Conservation (phyloP, 35 echinoderm and acorn worm genomes). For the Apostichopus californicus region DNA sequence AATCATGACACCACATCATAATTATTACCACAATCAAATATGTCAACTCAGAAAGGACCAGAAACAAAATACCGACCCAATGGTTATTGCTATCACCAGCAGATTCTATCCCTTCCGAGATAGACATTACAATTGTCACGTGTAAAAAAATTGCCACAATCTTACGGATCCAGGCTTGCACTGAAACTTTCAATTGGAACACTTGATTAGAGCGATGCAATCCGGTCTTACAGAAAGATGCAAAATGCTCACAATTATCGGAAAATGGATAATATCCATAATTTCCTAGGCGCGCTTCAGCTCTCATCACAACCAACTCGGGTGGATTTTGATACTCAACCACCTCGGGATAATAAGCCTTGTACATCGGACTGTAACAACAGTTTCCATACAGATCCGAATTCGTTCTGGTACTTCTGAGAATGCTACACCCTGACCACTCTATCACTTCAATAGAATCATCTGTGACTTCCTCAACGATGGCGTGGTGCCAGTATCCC, state of each 20-base stretch:
- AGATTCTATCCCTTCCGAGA: neutral
- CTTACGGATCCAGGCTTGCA: neutral
- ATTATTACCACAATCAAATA: neutral
- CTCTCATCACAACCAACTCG: too few species aligned
- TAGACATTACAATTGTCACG: neutral
- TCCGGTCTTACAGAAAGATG: slow-evolving; percentile 52
- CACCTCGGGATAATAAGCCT: too few species aligned
- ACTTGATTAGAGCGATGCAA: neutral
- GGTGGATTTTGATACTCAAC: too few species aligned
- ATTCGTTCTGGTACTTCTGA: too few species aligned
- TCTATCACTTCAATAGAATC: slow-evolving; percentile 16
- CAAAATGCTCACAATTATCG: slow-evolving; percentile 65
- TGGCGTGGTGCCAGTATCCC: slow-evolving; percentile 64
- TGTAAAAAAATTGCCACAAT: neutral
- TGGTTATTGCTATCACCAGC: neutral
- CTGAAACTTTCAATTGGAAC: neutral
- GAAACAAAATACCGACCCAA: neutral
- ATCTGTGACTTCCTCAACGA: slow-evolving; percentile 23
- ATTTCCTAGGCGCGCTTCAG: neutral
- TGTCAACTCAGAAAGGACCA: neutral
- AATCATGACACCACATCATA: neutral
- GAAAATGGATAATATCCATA: slow-evolving; percentile 9
- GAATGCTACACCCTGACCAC: neutral
- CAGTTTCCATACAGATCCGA: too few species aligned
- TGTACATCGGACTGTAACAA: too few species aligned